Evolutionary conservation across 2,888 invertebrate species (phyloP).

Genomic region (Hydroisotoma schaefferi): DNA sequence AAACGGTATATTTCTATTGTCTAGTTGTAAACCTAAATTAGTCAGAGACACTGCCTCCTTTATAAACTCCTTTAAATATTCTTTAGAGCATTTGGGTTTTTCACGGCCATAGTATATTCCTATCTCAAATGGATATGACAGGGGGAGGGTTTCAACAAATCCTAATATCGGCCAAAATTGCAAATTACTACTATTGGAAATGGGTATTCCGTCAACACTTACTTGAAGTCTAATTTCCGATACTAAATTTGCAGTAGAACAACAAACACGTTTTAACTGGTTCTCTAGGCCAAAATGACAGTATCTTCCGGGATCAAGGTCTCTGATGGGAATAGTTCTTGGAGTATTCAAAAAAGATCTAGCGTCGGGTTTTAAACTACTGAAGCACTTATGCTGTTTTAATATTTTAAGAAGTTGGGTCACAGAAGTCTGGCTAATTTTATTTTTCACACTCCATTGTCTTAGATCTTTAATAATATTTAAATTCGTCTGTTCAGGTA

Average conservation of each 20-base stretch:
- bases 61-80: conserved; percentile 1
- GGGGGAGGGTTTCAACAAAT: background rate
- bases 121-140: conserved; percentile 5
- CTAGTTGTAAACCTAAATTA: too few species aligned
- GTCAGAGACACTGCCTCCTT: too few species aligned
- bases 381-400: background rate
- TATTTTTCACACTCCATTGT: background rate
- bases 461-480: background rate
- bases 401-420: background rate
- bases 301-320: conserved; percentile 1
- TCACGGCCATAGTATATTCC: conserved; percentile 2
- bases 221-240: conserved; percentile 7
- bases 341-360: background rate
- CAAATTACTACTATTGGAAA: background rate
- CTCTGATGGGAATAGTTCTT: background rate
- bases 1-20: background rate
- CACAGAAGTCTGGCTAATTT: conserved; percentile 2
- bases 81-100: background rate
- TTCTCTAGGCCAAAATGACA: background rate
- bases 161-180: conserved; percentile 14
- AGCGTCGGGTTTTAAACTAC: background rate
- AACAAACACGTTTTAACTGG: background rate
- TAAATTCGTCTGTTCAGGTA: too few species aligned
- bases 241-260: background rate
- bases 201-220: conserved; percentile 7